Conservation (phyloP, 1,140 invertebrate species). For the Sitobion miscanthi region DNA sequence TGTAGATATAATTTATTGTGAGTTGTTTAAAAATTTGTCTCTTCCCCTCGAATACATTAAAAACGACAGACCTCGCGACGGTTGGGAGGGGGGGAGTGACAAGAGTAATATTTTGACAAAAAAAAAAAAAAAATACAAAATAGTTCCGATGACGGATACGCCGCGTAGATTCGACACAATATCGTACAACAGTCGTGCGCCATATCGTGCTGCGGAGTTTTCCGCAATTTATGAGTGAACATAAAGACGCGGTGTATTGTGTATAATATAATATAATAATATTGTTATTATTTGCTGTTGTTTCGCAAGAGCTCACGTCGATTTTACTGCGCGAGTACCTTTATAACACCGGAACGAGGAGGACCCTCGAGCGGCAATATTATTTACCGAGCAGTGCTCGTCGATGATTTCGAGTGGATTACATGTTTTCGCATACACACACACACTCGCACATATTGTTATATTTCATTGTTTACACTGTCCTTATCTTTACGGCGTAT, state of each 20-base stretch:
- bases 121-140: background rate
- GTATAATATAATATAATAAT: background rate
- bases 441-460: background rate
- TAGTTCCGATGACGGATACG: background rate
- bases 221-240: background rate
- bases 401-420: slow-evolving; percentile 11
- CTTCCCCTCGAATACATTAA: background rate
- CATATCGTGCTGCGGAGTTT: background rate
- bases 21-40: background rate
- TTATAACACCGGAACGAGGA: background rate
- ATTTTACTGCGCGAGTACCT: background rate
- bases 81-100: background rate
- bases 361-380: background rate
- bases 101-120: background rate
- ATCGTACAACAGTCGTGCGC: background rate
- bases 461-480: background rate
- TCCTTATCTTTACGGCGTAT: background rate
- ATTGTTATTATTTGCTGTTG: background rate
- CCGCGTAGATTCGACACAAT: background rate
- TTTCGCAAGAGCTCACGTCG: background rate
- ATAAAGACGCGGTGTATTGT: background rate
- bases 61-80: background rate
- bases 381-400: background rate
- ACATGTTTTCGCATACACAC: background rate
- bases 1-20: background rate